Evolutionary conservation across 2,113 vertebrate species (phyloP).

Genomic region (Pteronura brasiliensis): DNA sequence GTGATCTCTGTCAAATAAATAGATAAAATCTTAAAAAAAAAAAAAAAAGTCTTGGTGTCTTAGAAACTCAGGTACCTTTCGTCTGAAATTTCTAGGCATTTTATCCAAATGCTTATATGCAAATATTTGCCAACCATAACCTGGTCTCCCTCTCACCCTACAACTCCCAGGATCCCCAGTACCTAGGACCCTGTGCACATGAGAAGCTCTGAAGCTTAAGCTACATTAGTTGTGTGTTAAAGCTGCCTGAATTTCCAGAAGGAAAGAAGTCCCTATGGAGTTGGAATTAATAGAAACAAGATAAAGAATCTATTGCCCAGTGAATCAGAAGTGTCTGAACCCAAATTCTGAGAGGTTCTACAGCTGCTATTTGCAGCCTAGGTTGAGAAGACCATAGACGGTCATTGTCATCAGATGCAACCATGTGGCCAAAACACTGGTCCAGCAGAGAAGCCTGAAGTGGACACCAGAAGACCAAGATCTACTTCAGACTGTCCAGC

Average conservation of each 20-base stretch:
- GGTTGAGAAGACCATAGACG: not conserved
- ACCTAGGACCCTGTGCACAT: not conserved
- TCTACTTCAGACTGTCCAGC: not conserved
- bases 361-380: not conserved
- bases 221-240: not conserved
- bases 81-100: not conserved
- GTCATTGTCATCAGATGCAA: not conserved
- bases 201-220: not conserved
- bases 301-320: not conserved
- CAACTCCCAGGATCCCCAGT: not conserved
- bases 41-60: not conserved
- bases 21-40: too few relatives aligned
- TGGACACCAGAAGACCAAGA: not conserved
- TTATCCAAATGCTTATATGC: not conserved
- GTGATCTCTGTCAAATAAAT: too few relatives aligned
- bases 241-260: not conserved
- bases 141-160: not conserved
- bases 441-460: not conserved
- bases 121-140: not conserved
- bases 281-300: not conserved
- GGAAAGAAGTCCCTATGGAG: not conserved
- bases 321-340: not conserved
- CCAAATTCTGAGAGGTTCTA: not conserved
- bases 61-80: not conserved
- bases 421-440: not conserved